Base-by-base conservation (phyloP, 2,797 vertebrate species). In the Tolypeutes matacus region DNA sequence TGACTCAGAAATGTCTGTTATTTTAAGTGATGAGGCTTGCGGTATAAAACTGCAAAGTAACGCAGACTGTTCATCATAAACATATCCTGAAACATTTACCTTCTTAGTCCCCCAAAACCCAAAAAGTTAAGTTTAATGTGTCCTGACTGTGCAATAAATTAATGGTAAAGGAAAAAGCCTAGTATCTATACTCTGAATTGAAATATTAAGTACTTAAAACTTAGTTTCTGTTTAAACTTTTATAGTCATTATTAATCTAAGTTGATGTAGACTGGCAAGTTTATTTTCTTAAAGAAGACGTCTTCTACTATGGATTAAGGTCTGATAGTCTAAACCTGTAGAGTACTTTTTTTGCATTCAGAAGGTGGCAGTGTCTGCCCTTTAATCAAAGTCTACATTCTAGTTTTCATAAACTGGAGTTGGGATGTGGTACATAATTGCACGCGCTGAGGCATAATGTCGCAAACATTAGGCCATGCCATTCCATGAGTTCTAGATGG, bases 331-430 rank as follows among this genome's bases (percentile, higher is more conserved):
- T 80, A 91, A 93, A 97, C 5, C 14, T 96, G 97, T 97, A 93
- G 97, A 97, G 96, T 98, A 97, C 95, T 98, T 97, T 97, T 97
- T 98, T 94, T 98, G 95, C 97, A 98, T 98, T 98, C 98, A 98
- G 98, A 99, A 99, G 98, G 98, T 99, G 98, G 98, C 98, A 98
- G 98, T 98, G 98, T 99, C 98, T 98, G 98, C 98, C 98, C 98
- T 98, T 98, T 98, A 98, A 98, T 98, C 97, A 97, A 95, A 98
- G 97, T 96, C 97, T 97, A 12, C 77, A 92, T 97, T 97, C 96
- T 97, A 56, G 89, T 97, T 96, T 97, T 98, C 96, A 96, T 98
- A 96, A 97, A 97, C 87, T 94, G 95, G n/a, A 75, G 82, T 97
- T 97, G 93, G 86, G 80, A 94, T 97, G 92, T 92, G 75, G 72